Base-by-base conservation (phyloP, 2,113 vertebrate genomes). In the Oryzias javanicus region DNA sequence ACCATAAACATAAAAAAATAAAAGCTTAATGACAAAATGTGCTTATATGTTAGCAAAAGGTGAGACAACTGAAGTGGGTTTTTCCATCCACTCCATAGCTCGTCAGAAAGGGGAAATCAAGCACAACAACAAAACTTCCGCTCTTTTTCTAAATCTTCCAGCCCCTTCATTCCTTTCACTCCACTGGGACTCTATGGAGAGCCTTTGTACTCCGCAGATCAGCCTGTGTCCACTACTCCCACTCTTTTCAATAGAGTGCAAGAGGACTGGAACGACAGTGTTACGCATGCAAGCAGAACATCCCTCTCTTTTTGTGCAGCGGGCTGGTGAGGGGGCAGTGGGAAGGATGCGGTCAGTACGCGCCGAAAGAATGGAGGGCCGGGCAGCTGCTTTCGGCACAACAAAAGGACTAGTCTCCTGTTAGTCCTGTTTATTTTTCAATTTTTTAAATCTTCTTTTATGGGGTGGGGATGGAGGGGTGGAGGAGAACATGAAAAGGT, bases 241-340 rank as follows among this genome's bases (percentile, higher is more conserved):
- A 88, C 86, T 69, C 85, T 62, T 84, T 91, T 89, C 85, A 90
- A 88, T 88, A 80, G 82, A 76, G 88, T 87, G 79, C 77, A 80
- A 67, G 86, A 89, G 92, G 87, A 89, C 83, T 86, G 84, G 59
- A 76, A 82, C 82, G 81, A 88, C 82, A 86, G 79, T 81, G 90
- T 89, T 84, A 87, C 88, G 91, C 90, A 90, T 86, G 92, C 90
- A 92, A 90, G 90, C 91, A 92, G 90, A 93, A 92, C 86, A 90
- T 91, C 91, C 91, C 87, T 94, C 91, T 92, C 92, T 92, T 93
- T 94, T 92, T 93, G 91, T 91, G 94, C 94, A 91, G 77, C 89
- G 92, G 92, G 81, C 87, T 92, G 92, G 91, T 78, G 79, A 91
- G 79, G 79, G 89, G 90, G 90, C 87, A 91, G 87, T 71, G 85